Base-by-base conservation (phyloP, 2,113 vertebrate species). In the Gila orcuttii region DNA sequence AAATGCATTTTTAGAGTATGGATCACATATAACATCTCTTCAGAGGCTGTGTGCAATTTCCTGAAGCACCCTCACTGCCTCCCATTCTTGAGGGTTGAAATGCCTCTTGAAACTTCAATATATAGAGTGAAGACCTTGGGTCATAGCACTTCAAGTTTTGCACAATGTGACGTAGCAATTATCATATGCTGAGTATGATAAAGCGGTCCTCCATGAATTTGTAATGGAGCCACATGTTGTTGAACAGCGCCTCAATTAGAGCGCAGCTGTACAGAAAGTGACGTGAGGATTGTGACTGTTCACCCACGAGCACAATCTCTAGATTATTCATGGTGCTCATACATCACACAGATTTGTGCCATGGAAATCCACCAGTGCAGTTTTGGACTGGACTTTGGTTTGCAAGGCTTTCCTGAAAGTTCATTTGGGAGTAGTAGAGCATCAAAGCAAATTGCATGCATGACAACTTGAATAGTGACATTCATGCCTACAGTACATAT, bases 191-290 rank as follows among this genome's bases (percentile, higher is more conserved):
- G 57, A 55, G 31, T 60, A 79, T 79, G 33, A 79, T 79, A 79
- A 79, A 79, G 77, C 77, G 45, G 59, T 64, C 47, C 79, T 64
- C n/a, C 77, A 60, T 79, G 77, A 79, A 47, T 80, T 28, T 10
- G 23, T 64, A 64, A 80, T 80, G 59, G 79, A 80, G n/a, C 36
- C 79, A 80, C 79, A 62, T 80, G 59, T 80, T 80, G 39, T 64
- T 81, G 39, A 81, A 66, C 79, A 81, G n/a, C 0, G n/a, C 13
- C 11, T 11, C 33, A 17, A 80, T 80, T 66, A 64, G 79, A 64
- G 23, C n/a, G 15, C 79, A 80, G 57, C 57, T 80, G 79, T 64
- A 47, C 25, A 9, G 33, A 59, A 47, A 47, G 55, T 28, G 59
- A 64, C 1, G 3, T 5, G 50, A 57, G 11, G 81, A 50, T 83